Evolutionary conservation across 2,113 vertebrate genomes (phyloP), one percentile per base, ranked within the genome.

Genomic region (Cavia porcellus): DNA sequence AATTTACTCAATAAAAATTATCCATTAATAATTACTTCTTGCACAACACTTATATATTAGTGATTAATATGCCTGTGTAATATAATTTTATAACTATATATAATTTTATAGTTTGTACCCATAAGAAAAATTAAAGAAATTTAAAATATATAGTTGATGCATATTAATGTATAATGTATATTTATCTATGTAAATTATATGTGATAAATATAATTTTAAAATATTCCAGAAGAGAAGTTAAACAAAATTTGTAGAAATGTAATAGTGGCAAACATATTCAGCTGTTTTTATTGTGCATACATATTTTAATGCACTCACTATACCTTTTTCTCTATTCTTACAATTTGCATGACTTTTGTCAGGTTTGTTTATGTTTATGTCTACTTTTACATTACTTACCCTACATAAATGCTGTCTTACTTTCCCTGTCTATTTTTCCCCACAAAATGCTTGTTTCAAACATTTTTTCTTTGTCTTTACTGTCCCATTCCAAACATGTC

Each of bases 391-490:
- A 47, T 13, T 1, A 32, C 68, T 55, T 96, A 64, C 8, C 12
- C 45, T 81, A 47, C 3, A 45, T 9, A 57, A 83, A 68, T 5
- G 3, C 13, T 75, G 1, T 15, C 7, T 20, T 9, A 42, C 0
- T 12, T 89, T 92, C 0, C 0, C 74, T 86, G 68, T 86, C 15
- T 79, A 24, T 94, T 92, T 92, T 84, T 92, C 66, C 35, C 30
- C 20, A 50, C 45, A 86, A 83, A 96, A 86, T 38, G 28, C 15
- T 22, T 83, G n/a, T 50, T 14, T 92, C 35, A 38, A 30, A 70
- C 19, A 75, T 90, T 82, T 85, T 93, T 19, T 91, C 32, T 95
- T 92, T 92, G 62, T 90, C 45, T 93, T 92, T 84, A 88, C 3
- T 47, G 3, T 90, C 66, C n/a, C 57, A 77, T 94, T 96, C 42